Evolutionary conservation across 2,888 invertebrate species (phyloP).

Genomic region (Thymelicus acteon): DNA sequence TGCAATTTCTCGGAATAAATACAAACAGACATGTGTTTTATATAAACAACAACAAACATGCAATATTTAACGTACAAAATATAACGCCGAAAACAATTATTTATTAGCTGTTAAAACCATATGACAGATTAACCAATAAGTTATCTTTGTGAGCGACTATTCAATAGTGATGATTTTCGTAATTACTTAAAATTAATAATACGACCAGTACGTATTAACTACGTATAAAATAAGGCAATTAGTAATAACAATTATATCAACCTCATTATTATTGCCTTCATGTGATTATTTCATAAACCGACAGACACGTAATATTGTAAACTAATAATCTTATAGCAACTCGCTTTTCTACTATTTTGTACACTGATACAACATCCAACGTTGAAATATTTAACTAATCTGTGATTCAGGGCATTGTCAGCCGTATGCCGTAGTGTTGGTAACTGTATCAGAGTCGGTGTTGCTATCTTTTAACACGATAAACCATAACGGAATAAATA

Average conservation of each 20-base stretch:
- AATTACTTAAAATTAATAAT: slow-evolving; percentile 26
- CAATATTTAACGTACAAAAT: slow-evolving; percentile 34
- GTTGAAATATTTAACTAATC: background rate
- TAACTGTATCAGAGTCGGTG: slow-evolving; percentile 5
- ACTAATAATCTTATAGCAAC: background rate
- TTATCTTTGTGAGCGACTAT: slow-evolving; percentile 24
- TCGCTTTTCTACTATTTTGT: background rate
- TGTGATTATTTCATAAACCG: slow-evolving; percentile 1
- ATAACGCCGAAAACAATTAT: slow-evolving; percentile 32
- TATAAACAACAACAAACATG: slow-evolving; percentile 32
- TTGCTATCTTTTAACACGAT: background rate
- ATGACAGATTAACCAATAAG: slow-evolving; percentile 13
- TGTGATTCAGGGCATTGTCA: background rate
- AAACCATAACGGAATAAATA: background rate
- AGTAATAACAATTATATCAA: slow-evolving; percentile 25
- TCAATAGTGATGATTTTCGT: slow-evolving; percentile 22
- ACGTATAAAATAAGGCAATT: slow-evolving; percentile 37
- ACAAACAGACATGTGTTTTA: slow-evolving; percentile 32
- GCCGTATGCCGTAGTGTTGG: background rate
- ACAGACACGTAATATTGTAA: background rate
- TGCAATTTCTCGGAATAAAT: slow-evolving; percentile 27
- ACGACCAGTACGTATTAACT: slow-evolving; percentile 27
- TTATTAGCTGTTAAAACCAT: slow-evolving; percentile 24
- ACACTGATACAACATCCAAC: slow-evolving; percentile 3
- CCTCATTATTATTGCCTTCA: slow-evolving; percentile 29